Evolutionary conservation across 2,797 vertebrate genomes (phyloP), one percentile per base, ranked within the genome.

Genomic region (Acanthurus leucopareius): DNA sequence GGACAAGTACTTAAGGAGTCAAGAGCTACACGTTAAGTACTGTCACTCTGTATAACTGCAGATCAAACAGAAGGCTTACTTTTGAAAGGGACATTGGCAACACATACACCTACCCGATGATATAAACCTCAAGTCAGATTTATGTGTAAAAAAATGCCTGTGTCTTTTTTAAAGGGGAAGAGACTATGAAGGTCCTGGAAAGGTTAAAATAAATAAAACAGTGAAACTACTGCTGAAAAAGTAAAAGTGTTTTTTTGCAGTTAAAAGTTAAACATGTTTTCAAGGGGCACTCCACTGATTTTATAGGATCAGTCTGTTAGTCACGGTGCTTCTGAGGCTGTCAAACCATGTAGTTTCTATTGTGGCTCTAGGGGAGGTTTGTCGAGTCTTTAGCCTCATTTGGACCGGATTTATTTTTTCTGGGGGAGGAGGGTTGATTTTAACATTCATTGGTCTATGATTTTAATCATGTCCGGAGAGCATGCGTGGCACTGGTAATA

Each of bases 181-280:
- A 91, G 88, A 84, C 87, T 91, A 92, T 92, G 92, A 93, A 91
- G 92, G 93, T 89, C 79, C 89, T 92, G 87, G 45, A 83, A 75
- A 58, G 35, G 2, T 62, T 73, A 15, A 62, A 69, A 71, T 28
- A 74, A 54, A 54, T 35, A 7, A 17, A 42, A 22, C 9, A 5
- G 14, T 9, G 11, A 42, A 20, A 48, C 15, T 53, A 4, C 5
- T 32, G 52, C 45, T 71, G 16, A 59, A 45, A 60, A 2, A 1
- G 35, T 32, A 14, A 10, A 61, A 9, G 17, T 59, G 14, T 44
- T 62, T 61, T 61, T 22, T 35, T 63, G 20, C 25, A 45, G 35
- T 3, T 57, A 16, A 9, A 19, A 42, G 44, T 45, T 60, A 49
- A 60, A 22, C 15, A 22, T 25, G 25, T 42, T 54, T 75, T 69